Evolutionary conservation across 2,888 invertebrate species (phyloP), one percentile per base, ranked within the genome.

Genomic region (Watsonalla cultraria): DNA sequence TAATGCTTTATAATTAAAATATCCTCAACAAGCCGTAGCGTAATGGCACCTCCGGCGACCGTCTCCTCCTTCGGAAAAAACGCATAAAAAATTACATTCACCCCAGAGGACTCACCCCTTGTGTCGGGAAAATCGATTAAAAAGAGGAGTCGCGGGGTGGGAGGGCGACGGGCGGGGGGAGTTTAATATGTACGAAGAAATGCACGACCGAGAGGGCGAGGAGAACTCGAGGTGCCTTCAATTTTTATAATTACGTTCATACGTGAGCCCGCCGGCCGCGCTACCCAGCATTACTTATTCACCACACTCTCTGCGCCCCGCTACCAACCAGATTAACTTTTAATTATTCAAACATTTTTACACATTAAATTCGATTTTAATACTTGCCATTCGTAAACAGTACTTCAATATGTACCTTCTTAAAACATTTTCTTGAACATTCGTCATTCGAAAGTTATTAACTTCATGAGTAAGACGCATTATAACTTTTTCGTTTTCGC

Each of bases 11-110:
- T 91, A 91, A 91, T 91, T 91, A 91, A 91, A 91, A 91, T 90
- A 90, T 91, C 90, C 90, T 88, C 91, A 91, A 91, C 91, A 89
- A 90, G 88, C 90, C 91, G 91, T 90, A 86, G 84, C 87, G 90
- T 91, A 91, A 91, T 91, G 90, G 91, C 90, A 89, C 90, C 89
- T 89, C 87, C 80, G 84, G 88, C 87, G 88, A 84, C 87, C 81
- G 84, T 86, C 84, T 84, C 82, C 82, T 82, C 70, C 80, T 82
- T 79, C 77, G 82, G 78, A 84, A 90, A 90, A 88, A 88, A 90
- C 90, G 90, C 91, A 91, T 91, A 91, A 91, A 91, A 91, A 91
- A 91, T 91, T 91, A 91, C 91, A 91, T 91, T 91, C 90, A 90
- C 90, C 90, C 90, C 87, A 87, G 89, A 90, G 85, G 82, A 84